Conservation (phyloP, 1,140 invertebrate species). For the Drosophila orena region DNA sequence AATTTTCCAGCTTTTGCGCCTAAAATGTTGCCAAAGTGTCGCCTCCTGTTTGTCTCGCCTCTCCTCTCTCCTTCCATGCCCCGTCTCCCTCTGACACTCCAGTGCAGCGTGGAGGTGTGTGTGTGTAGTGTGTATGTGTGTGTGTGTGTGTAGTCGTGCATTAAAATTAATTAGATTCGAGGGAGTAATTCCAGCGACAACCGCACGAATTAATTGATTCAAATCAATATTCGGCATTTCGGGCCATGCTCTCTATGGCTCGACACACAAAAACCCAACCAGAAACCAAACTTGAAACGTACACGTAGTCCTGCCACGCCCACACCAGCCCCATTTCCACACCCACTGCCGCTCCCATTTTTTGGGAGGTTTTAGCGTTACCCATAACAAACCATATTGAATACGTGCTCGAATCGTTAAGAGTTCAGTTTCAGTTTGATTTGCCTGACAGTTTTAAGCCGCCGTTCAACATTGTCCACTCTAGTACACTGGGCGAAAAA, state of each 20-base stretch:
- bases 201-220: conserved; percentile 85
- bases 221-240: conserved; percentile 84
- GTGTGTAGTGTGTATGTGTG: conserved; percentile 5
- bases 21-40: conserved; percentile 81
- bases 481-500: not conserved
- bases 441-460: conserved; percentile 68
- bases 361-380: conserved; percentile 32
- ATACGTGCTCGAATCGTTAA: conserved; percentile 77
- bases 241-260: conserved; percentile 38
- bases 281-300: conserved; percentile 40
- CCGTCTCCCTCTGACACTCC: conserved; percentile 11
- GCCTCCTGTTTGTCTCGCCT: conserved; percentile 41
- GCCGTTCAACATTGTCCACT: conserved; percentile 22
- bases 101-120: not conserved
- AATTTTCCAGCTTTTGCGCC: conserved; percentile 71
- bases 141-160: conserved; percentile 75
- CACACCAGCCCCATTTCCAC: not conserved
- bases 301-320: conserved; percentile 29
- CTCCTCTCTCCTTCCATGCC: not conserved
- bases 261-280: conserved; percentile 31
- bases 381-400: conserved; percentile 79
- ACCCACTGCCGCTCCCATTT: not conserved
- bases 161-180: conserved; percentile 85
- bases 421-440: conserved; percentile 77
- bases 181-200: conserved; percentile 84